Percentiles rank a stretch among this genome's conserved stretches.
These are phyloP conservation scores for Sphaerophoria taeniata DNA, from an alignment of 2,888 invertebrate genomes.

Conservation along the genomic window DNA sequence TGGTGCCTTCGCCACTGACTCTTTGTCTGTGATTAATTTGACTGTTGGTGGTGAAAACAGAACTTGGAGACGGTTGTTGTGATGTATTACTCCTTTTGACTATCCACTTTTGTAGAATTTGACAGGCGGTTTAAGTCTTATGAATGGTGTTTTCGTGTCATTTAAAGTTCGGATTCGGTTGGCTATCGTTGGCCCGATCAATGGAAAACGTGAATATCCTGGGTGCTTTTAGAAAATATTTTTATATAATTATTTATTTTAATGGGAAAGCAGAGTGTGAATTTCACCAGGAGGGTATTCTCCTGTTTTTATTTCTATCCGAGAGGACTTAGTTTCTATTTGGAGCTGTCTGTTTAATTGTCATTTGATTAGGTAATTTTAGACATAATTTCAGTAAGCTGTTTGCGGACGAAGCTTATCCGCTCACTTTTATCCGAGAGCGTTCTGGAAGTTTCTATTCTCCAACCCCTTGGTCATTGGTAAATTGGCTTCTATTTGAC, in stretches of 20 bases:
- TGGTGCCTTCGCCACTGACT: too few species aligned
- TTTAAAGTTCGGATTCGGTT: neutral
- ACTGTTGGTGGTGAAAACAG: conserved; percentile 39
- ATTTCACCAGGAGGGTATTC: neutral
- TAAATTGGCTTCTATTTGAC: too few species aligned
- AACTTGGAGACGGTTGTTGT: conserved; percentile 45
- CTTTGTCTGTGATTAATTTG: conserved; percentile 55
- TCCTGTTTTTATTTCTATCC: too few species aligned
- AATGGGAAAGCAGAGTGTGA: conserved; percentile 1
- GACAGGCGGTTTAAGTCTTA: conserved; percentile 1
- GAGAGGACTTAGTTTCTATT: too few species aligned
- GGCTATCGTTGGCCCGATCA: conserved; percentile 16
- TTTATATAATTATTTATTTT: neutral
- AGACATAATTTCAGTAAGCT: too few species aligned
- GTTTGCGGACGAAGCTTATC: too few species aligned
- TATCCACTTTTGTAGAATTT: conserved; percentile 15
- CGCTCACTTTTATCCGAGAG: too few species aligned
- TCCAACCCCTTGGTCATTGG: too few species aligned
- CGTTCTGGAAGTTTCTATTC: too few species aligned
- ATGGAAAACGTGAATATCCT: conserved; percentile 36
- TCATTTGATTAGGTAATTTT: too few species aligned
- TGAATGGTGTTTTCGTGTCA: neutral
- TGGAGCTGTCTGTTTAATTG: too few species aligned
- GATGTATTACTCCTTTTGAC: conserved; percentile 39
- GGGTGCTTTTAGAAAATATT: conserved; percentile 27